Base-by-base conservation (phyloP, 2,888 invertebrate genomes). In the Dryomyza anilis region DNA sequence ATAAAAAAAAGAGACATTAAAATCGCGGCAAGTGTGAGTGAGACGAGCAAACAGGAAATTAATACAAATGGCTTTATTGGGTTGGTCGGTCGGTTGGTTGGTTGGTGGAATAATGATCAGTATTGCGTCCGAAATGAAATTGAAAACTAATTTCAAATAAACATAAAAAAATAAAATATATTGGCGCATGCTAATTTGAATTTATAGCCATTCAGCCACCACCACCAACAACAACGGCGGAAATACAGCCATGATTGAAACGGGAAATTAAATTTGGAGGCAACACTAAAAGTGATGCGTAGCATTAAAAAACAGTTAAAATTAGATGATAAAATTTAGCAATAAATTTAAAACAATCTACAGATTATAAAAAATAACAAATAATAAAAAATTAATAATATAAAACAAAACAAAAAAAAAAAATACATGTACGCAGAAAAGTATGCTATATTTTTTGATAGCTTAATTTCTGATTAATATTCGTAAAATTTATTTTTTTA, bases 221-320 rank as follows among this genome's bases (percentile, higher is more conserved):
- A 46, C 29, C 30, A 30, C 5, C 56, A 56, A 39, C 25, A 29
- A 48, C 0, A 50, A 8, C 63, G 65, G 23, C 25, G 66, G 67
- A 65, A 65, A 67, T 65, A 62, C 48, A 36, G 64, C 66, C 55
- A 57, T 67, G 63, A 69, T 66, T 67, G 64, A 57, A 63, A 67
- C 63, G 59, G 71, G 69, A 72, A 71, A 72, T 70, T 71, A 63
- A 72, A 70, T 71, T 69, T 68, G 52, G 68, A 70, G 62, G 63
- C 63, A 50, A 66, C n/a, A 39, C 39, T n/a, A 19, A 4, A 46
- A 3, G 16, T 46, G 21, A 19, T n/a, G n/a, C n/a, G n/a, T n/a
- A n/a, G n/a, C n/a, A n/a, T n/a, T n/a, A n/a, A n/a, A n/a, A n/a
- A n/a, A n/a, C n/a, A n/a, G n/a, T n/a, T n/a, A n/a, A n/a, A n/a